phyloP scores from a whole-genome alignment of 2,888 invertebrate genomes.

The Epinotia brunnichana region DNA sequence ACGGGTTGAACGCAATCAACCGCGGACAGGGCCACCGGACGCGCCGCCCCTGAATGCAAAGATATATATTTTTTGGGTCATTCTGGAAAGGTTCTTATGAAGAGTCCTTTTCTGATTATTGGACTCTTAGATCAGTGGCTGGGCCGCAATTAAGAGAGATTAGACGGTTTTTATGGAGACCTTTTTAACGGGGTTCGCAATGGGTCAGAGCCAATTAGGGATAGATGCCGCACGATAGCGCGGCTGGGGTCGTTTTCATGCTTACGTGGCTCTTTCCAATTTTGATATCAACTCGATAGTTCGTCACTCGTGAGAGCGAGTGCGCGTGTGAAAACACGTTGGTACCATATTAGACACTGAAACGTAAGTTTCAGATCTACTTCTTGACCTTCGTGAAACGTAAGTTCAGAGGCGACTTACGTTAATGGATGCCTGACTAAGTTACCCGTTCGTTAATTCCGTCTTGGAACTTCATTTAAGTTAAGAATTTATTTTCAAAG shows the following conservation, averaged over 20 bases:
- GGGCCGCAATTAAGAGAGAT: slow-evolving; percentile 75
- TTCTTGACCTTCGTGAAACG: slow-evolving; percentile 17
- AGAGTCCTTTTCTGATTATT: slow-evolving; percentile 78
- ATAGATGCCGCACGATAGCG: slow-evolving; percentile 4
- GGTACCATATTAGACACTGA: too few relatives aligned
- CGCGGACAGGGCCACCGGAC: slow-evolving; percentile 70
- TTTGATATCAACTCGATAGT: background rate
- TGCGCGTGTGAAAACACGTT: background rate
- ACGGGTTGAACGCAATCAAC: slow-evolving; percentile 76
- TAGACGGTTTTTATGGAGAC: slow-evolving; percentile 61
- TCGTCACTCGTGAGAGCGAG: background rate
- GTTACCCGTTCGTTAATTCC: slow-evolving; percentile 22
- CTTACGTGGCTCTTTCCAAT: background rate
- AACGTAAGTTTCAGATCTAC: background rate
- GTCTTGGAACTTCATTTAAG: slow-evolving; percentile 27
- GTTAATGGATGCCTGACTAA: slow-evolving; percentile 24
- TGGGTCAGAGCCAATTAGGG: slow-evolving; percentile 2
- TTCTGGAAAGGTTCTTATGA: slow-evolving; percentile 79
- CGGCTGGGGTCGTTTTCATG: background rate
- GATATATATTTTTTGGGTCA: slow-evolving; percentile 79
- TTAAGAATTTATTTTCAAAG: slow-evolving; percentile 21
- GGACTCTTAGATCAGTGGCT: slow-evolving; percentile 69
- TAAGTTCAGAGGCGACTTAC: slow-evolving; percentile 26
- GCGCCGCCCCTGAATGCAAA: slow-evolving; percentile 79
- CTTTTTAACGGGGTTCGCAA: slow-evolving; percentile 50